phyloP scores from a whole-genome alignment of 1,140 invertebrate genomes.

The Eupristina koningsbergeri region DNA sequence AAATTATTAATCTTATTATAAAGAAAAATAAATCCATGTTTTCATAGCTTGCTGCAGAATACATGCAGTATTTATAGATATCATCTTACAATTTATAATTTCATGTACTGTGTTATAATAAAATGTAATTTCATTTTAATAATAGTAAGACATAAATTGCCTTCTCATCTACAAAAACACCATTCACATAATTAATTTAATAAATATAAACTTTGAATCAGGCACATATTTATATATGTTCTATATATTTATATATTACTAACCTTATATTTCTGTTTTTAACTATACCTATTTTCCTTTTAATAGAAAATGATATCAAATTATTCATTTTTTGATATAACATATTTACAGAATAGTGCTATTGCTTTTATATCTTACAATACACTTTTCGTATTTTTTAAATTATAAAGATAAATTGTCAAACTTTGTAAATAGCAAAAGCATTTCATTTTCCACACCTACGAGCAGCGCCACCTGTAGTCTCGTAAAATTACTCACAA shows the following conservation, averaged over 20 bases:
- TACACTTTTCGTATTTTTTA: neutral
- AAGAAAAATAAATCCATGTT: too few relatives aligned
- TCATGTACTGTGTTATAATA: too few relatives aligned
- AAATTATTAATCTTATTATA: too few relatives aligned
- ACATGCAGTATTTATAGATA: too few relatives aligned
- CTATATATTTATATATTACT: too few relatives aligned
- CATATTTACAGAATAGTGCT: neutral
- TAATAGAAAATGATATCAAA: too few relatives aligned
- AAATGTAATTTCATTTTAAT: neutral
- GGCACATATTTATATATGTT: too few relatives aligned
- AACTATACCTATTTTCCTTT: neutral
- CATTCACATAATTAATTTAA: neutral
- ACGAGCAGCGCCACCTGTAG: slow-evolving; percentile 23
- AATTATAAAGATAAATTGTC: neutral
- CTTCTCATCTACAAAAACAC: neutral
- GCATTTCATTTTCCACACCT: slow-evolving; percentile 7
- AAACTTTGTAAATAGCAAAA: slow-evolving; percentile 1
- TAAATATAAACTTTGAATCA: too few relatives aligned
- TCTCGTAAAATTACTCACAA: neutral
- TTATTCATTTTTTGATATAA: neutral
- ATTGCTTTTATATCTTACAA: neutral
- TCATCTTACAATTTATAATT: too few relatives aligned
- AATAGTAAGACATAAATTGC: neutral
- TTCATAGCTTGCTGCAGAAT: too few relatives aligned
- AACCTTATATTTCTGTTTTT: neutral